phyloP scores from a whole-genome alignment of 2,888 invertebrate genomes.

The Drosophila testacea region DNA sequence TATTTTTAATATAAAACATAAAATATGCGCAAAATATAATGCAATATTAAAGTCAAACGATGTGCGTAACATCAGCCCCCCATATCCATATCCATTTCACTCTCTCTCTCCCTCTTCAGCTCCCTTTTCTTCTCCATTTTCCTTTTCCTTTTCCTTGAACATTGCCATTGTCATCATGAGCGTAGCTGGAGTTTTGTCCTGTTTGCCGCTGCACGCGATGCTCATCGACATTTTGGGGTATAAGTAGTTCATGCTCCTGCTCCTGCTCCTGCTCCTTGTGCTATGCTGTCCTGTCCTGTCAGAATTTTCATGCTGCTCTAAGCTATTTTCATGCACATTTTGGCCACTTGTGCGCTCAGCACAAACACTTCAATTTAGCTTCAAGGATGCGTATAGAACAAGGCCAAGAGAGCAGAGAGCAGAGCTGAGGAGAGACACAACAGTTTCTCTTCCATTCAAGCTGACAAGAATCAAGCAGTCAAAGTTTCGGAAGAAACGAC shows the following conservation, averaged over 20 bases:
- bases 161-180: constrained; percentile 47
- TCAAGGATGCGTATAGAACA: constrained; percentile 65
- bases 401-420: constrained; percentile 22
- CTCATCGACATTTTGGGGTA: constrained; percentile 37
- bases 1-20: constrained; percentile 47
- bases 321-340: constrained; percentile 79
- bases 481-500: constrained; percentile 70
- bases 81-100: neutral
- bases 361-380: constrained; percentile 80
- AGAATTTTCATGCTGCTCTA: constrained; percentile 73
- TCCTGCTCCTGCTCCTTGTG: constrained; percentile 9
- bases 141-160: constrained; percentile 3
- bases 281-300: constrained; percentile 40
- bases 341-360: constrained; percentile 73
- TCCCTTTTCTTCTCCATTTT: no score
- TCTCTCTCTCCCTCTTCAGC: neutral
- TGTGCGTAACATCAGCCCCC: constrained; percentile 60
- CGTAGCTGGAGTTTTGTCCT: constrained; percentile 35
- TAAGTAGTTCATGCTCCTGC: neutral
- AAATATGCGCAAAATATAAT: constrained; percentile 53
- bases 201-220: constrained; percentile 31
- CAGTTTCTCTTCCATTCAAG: constrained; percentile 30
- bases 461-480: constrained; percentile 58
- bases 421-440: neutral
- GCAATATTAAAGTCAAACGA: constrained; percentile 67